phyloP scores from a whole-genome alignment of 1,140 invertebrate genomes.

The Tachypleus tridentatus region DNA sequence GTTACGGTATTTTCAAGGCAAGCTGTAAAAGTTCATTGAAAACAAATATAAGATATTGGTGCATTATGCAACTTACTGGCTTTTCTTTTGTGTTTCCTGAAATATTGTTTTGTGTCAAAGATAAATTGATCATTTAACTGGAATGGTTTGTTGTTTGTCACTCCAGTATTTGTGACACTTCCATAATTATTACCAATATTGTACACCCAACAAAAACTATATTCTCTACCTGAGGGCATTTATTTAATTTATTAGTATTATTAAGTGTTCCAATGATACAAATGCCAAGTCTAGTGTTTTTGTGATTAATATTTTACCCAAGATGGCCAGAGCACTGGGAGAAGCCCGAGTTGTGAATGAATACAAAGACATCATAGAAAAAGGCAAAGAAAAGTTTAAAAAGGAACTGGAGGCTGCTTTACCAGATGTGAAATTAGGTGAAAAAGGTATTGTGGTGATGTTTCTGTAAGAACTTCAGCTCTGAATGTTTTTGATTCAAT shows the following conservation, averaged over 20 bases:
- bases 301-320: slow-evolving; percentile 4
- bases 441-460: slow-evolving; percentile 18
- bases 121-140: no score
- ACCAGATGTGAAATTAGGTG: slow-evolving; percentile 33
- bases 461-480: no score
- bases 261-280: slow-evolving; percentile 2
- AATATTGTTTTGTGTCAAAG: no score
- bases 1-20: no score
- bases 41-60: no score
- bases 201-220: background rate
- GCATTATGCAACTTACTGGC: no score
- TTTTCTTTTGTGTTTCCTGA: no score
- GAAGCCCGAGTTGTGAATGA: slow-evolving; percentile 35
- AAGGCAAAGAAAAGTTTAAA: slow-evolving; percentile 36
- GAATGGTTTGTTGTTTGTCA: no score
- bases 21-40: no score
- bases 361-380: slow-evolving; percentile 38
- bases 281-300: slow-evolving; percentile 1
- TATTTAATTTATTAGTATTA: background rate
- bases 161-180: slow-evolving; percentile 1
- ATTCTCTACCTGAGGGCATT: background rate
- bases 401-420: slow-evolving; percentile 36
- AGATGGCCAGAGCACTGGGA: slow-evolving; percentile 32
- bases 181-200: background rate
- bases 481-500: no score